Evolutionary conservation across 2,797 vertebrate genomes (phyloP).

Genomic region (Philypnodon macrostomus): DNA sequence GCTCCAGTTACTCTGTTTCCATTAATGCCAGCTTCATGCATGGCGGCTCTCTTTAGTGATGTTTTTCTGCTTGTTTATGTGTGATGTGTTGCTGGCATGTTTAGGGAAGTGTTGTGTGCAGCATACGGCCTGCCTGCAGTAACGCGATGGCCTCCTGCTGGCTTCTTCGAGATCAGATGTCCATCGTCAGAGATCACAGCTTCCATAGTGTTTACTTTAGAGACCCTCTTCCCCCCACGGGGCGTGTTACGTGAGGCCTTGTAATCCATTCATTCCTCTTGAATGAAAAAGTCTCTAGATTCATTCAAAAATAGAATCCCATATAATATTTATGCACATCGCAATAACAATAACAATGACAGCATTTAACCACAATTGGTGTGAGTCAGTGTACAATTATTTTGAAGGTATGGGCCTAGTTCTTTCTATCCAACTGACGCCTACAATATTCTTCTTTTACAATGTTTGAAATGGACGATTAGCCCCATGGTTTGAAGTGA

Average conservation of each 20-base stretch:
- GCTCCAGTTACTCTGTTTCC: conserved; percentile 10
- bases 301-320: too few relatives aligned
- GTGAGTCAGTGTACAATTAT: too few relatives aligned
- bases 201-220: conserved; percentile 69
- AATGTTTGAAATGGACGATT: too few relatives aligned
- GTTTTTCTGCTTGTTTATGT: conserved; percentile 11
- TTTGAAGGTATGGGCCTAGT: too few relatives aligned
- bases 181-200: conserved; percentile 72
- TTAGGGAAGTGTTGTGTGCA: conserved; percentile 22
- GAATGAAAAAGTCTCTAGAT: not conserved
- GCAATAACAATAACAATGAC: too few relatives aligned
- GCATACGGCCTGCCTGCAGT: conserved; percentile 67
- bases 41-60: conserved; percentile 1
- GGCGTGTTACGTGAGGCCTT: not conserved
- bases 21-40: conserved; percentile 2
- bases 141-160: conserved; percentile 64
- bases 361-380: too few relatives aligned
- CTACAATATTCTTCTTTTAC: too few relatives aligned
- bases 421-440: too few relatives aligned
- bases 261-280: conserved; percentile 4
- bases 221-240: conserved; percentile 43
- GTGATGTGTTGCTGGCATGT: conserved; percentile 6
- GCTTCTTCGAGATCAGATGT: conserved; percentile 65
- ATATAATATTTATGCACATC: too few relatives aligned
- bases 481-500: too few relatives aligned